Evolutionary conservation across 2,797 vertebrate species (phyloP).

Genomic region (Hippocampus kuda): DNA sequence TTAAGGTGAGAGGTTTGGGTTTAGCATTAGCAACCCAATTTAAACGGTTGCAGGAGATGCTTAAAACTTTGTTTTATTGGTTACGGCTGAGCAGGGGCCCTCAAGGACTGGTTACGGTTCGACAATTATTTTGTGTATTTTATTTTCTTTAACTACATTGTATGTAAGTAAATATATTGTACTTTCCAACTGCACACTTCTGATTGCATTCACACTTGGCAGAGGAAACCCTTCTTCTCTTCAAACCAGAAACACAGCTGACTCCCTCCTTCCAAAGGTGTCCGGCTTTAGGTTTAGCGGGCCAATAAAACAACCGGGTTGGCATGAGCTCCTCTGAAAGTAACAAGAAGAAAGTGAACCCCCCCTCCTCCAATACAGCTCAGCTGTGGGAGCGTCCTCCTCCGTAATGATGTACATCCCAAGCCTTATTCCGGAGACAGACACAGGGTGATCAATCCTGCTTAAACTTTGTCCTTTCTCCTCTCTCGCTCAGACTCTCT

Average conservation of each 20-base stretch:
- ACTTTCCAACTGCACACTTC: not conserved
- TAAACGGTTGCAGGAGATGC: too few species aligned
- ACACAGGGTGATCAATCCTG: slow-evolving; percentile 58
- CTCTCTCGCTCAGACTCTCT: slow-evolving; percentile 48
- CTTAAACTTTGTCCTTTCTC: slow-evolving; percentile 64
- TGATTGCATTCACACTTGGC: too few species aligned
- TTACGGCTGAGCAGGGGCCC: too few species aligned
- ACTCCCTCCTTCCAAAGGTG: not conserved
- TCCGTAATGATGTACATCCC: slow-evolving; percentile 57
- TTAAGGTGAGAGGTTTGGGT: too few species aligned
- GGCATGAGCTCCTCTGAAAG: not conserved
- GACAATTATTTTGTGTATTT: too few species aligned
- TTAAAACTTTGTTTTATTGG: too few species aligned
- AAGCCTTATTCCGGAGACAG: slow-evolving; percentile 52
- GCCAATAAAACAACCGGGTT: not conserved
- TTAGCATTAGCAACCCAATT: too few species aligned
- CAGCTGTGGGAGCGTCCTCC: slow-evolving; percentile 52
- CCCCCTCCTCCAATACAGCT: slow-evolving; percentile 8
- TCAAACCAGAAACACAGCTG: not conserved
- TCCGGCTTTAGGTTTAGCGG: not conserved
- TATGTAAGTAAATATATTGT: not conserved
- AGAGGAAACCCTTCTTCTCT: not conserved
- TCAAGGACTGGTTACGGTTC: too few species aligned
- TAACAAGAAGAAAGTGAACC: not conserved
- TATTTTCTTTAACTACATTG: not conserved